A percentile compares a stretch with the other conserved stretches of the same genome.
Evolutionary conservation across 2,113 vertebrate genomes (phyloP).

Genomic region (Origma solitaria): DNA sequence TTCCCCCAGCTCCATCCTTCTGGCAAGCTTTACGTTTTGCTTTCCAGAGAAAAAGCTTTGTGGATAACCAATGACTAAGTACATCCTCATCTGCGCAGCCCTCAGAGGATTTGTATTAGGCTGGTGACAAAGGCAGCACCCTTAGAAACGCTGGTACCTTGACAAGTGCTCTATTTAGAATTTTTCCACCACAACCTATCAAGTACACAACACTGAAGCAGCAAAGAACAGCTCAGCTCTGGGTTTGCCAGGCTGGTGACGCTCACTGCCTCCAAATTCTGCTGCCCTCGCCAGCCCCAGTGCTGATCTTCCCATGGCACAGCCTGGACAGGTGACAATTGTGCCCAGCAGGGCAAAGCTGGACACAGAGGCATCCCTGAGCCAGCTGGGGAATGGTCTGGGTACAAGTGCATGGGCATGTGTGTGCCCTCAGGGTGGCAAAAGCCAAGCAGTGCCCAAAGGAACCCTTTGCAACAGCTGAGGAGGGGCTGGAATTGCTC

Average conservation of each 20-base stretch:
- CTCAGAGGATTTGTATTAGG: neutral
- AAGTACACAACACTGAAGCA: neutral
- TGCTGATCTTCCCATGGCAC: neutral
- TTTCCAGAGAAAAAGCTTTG: neutral
- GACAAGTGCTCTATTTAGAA: neutral
- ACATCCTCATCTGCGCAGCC: neutral
- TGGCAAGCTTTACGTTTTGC: neutral
- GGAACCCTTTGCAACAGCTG: fast-evolving
- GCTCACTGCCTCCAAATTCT: neutral
- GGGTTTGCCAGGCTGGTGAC: neutral
- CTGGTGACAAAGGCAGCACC: neutral
- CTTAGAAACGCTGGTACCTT: neutral
- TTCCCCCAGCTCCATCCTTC: neutral
- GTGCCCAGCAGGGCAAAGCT: neutral
- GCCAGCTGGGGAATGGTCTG: fast-evolving
- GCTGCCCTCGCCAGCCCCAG: neutral
- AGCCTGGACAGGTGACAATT: neutral
- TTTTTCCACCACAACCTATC: neutral
- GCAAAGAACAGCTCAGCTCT: neutral
- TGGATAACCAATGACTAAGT: neutral
- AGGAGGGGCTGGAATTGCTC: neutral
- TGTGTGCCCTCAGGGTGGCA: neutral
- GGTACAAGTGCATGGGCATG: fast-evolving
- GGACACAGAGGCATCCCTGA: fast-evolving
- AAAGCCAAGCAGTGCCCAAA: neutral